phyloP scores from a whole-genome alignment of 2,113 vertebrate species.

The Gallinago paraguaiae region DNA sequence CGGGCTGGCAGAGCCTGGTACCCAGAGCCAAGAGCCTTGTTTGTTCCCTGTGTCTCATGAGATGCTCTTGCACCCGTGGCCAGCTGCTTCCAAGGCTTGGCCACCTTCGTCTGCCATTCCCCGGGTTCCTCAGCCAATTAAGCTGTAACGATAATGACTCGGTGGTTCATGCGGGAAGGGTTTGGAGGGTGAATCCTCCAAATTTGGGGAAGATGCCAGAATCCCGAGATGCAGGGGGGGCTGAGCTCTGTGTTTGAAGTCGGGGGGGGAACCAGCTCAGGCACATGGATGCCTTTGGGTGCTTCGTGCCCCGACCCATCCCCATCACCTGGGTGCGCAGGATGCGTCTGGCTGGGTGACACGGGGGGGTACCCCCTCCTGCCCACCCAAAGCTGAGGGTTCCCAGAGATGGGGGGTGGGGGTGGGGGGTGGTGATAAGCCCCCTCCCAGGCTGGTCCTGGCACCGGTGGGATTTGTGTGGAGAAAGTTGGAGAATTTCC shows the following conservation, averaged over 20 bases:
- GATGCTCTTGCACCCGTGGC: background rate
- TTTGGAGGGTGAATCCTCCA: background rate
- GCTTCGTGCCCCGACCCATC: background rate
- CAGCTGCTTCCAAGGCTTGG: background rate
- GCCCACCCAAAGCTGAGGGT: background rate
- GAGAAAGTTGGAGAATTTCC: background rate
- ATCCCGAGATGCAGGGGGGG: background rate
- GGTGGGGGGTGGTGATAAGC: background rate
- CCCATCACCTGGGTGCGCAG: rapidly evolving
- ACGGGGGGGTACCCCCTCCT: background rate
- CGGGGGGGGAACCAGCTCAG: background rate
- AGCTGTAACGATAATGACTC: background rate
- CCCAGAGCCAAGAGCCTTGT: rapidly evolving
- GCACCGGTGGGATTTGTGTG: background rate
- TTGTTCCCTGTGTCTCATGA: rapidly evolving
- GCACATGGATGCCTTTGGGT: background rate
- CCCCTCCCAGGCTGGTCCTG: background rate
- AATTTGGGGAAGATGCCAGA: background rate
- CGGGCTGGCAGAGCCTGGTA: background rate
- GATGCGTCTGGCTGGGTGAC: background rate
- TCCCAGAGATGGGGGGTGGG: background rate
- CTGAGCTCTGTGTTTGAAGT: background rate
- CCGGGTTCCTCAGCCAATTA: background rate
- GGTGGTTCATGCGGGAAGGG: background rate
- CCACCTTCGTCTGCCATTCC: background rate